These are phyloP conservation scores for Corvus moneduloides DNA, from an alignment of 2,113 vertebrate species.

Conservation along the genomic window DNA sequence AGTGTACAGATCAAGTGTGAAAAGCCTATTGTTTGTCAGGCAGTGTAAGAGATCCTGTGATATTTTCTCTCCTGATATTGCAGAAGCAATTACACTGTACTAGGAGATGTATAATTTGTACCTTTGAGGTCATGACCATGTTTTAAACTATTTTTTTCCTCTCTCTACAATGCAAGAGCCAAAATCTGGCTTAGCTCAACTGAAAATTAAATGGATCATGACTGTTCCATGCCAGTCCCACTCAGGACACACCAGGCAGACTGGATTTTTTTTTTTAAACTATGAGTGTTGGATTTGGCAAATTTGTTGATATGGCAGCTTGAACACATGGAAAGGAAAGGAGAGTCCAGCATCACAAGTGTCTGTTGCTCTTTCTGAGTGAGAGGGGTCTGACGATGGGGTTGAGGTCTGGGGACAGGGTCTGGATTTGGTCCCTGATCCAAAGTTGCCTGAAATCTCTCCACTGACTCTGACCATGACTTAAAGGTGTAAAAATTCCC, in stretches of 20 bases:
- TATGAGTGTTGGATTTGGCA: background rate
- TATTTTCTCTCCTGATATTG: background rate
- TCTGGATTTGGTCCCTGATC: background rate
- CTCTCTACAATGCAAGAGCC: background rate
- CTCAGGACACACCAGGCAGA: background rate
- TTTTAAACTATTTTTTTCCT: background rate
- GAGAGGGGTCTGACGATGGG: accelerated
- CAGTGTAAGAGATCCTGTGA: background rate
- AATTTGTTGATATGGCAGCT: background rate
- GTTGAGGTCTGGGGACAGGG: background rate
- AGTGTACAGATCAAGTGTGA: background rate
- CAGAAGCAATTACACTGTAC: background rate
- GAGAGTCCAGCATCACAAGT: background rate
- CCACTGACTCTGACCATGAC: background rate
- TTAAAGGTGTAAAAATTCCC: background rate
- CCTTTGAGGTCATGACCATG: background rate
- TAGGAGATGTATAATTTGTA: background rate
- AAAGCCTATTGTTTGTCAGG: background rate
- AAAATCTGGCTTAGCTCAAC: background rate
- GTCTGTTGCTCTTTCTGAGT: background rate
- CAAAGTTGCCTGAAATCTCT: background rate
- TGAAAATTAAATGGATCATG: background rate
- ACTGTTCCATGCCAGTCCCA: background rate
- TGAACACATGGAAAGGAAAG: background rate
- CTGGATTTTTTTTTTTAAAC: background rate